Percentiles rank a stretch among this genome's conserved stretches.
These are phyloP conservation scores for Tragelaphus strepsiceros DNA, from an alignment of 2,113 vertebrate genomes.

Conservation along the genomic window DNA sequence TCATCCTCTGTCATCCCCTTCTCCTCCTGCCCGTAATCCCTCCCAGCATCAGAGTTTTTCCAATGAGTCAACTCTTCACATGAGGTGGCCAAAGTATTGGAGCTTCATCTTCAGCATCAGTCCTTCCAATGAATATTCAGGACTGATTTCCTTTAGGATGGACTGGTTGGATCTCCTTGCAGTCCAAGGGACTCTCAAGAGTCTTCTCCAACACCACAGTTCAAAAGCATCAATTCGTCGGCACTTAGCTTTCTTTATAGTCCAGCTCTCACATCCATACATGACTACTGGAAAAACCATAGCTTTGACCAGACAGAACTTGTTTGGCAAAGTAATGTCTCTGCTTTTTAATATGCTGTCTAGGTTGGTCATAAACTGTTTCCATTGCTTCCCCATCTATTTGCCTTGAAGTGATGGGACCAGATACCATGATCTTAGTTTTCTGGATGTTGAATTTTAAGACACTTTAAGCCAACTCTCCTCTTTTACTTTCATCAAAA, in stretches of 20 bases:
- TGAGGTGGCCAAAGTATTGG: too few species aligned
- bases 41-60: neutral
- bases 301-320: rapidly evolving
- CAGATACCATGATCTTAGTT: too few species aligned
- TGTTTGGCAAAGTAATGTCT: neutral
- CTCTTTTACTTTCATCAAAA: too few species aligned
- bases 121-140: too few species aligned
- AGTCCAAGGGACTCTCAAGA: neutral
- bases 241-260: rapidly evolving
- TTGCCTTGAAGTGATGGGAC: too few species aligned
- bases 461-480: too few species aligned
- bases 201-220: neutral
- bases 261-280: neutral
- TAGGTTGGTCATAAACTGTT: neutral
- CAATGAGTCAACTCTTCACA: neutral
- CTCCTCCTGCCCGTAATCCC: neutral
- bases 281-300: neutral
- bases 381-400: rapidly evolving
- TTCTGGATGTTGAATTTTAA: too few species aligned
- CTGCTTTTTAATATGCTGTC: neutral
- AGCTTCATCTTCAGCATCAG: too few species aligned
- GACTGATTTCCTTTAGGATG: too few species aligned
- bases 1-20: neutral
- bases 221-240: neutral
- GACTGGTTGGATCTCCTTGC: neutral